A percentile compares a stretch with the other conserved stretches of the same genome.
These are phyloP conservation scores for Halcyon badia DNA, from an alignment of 2,797 vertebrate species.

Conservation along the genomic window DNA sequence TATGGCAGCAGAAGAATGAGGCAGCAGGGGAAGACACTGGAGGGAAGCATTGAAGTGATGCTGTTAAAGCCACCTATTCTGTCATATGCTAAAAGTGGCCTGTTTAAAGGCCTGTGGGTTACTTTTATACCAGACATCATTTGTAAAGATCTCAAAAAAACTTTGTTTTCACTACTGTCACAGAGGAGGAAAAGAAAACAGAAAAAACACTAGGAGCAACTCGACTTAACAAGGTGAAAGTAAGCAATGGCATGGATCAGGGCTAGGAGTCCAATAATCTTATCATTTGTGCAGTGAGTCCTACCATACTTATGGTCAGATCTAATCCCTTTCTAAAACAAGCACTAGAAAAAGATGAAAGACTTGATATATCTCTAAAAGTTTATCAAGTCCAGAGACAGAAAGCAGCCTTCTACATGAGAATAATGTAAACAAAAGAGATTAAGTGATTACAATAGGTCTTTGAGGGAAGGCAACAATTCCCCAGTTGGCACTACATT, in stretches of 20 bases:
- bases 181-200: background rate
- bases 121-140: background rate
- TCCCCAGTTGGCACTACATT: constrained; percentile 68
- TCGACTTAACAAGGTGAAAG: background rate
- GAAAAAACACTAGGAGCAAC: background rate
- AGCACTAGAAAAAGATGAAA: constrained; percentile 76
- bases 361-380: constrained; percentile 59
- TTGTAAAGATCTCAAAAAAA: background rate
- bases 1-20: background rate
- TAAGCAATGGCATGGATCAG: background rate
- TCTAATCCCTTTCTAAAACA: constrained; percentile 62
- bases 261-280: constrained; percentile 57
- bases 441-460: constrained; percentile 64
- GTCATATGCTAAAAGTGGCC: background rate
- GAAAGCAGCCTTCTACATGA: constrained; percentile 51
- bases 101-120: background rate
- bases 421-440: constrained; percentile 69
- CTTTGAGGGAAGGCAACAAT: constrained; percentile 69
- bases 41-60: background rate
- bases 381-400: constrained; percentile 50
- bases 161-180: background rate
- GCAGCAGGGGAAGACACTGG: fast-evolving
- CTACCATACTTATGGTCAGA: constrained; percentile 12
- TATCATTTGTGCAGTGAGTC: background rate
- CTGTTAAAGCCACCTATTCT: background rate